Conservation (phyloP, 2,888 invertebrate genomes). For the Oegoconia quadripuncta region DNA sequence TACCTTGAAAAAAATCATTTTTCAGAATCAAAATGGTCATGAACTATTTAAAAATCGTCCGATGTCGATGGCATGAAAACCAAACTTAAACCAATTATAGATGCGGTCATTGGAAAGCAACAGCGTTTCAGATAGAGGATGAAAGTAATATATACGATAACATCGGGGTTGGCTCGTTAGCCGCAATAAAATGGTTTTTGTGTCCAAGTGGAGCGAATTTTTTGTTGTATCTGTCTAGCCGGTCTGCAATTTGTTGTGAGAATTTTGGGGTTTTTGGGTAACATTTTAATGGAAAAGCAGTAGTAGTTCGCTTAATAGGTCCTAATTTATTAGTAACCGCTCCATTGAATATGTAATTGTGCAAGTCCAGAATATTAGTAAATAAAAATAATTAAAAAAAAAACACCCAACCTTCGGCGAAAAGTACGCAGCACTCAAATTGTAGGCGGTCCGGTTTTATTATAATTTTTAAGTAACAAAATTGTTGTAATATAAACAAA, state of each 20-base stretch:
- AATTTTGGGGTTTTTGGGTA: constrained; percentile 38
- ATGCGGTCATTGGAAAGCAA: constrained; percentile 52
- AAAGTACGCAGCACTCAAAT: too few species aligned
- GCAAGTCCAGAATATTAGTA: too few species aligned
- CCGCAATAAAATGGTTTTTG: constrained; percentile 68
- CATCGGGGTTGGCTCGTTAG: constrained; percentile 68
- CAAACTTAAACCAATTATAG: constrained; percentile 54
- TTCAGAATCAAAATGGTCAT: neutral
- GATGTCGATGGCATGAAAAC: constrained; percentile 47
- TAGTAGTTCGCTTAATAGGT: constrained; percentile 12
- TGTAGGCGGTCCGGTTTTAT: too few species aligned
- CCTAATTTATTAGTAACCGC: too few species aligned
- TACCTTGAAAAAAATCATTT: too few species aligned
- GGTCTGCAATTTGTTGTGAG: constrained; percentile 62
- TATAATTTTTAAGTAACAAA: too few species aligned
- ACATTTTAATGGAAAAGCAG: constrained; percentile 19
- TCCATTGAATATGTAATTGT: too few species aligned
- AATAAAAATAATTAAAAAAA: too few species aligned
- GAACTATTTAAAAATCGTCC: neutral
- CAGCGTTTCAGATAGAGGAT: constrained; percentile 61
- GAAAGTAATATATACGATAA: constrained; percentile 73
- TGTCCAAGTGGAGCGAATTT: constrained; percentile 65
- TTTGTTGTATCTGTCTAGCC: constrained; percentile 60
- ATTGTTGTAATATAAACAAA: too few species aligned
- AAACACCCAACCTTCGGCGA: too few species aligned